phyloP scores from a whole-genome alignment of 2,888 invertebrate genomes.

The Drosophila lutescens region DNA sequence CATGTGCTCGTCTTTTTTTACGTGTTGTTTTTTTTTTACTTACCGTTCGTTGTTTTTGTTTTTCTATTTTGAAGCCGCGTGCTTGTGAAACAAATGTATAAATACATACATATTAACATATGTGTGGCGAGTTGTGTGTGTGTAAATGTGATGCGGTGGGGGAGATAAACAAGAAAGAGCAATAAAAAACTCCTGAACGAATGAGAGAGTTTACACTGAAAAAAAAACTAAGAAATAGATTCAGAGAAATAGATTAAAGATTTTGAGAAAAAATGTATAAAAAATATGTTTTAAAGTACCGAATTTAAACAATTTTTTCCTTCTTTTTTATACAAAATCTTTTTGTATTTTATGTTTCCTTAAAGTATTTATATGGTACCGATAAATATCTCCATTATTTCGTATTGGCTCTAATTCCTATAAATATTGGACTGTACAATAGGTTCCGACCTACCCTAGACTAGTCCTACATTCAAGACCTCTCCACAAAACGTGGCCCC shows the following conservation, averaged over 20 bases:
- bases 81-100: slow-evolving; percentile 10
- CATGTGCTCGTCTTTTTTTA: slow-evolving; percentile 24
- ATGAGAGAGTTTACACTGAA: not conserved
- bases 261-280: too few species aligned
- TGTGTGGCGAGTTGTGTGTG: not conserved
- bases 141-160: not conserved
- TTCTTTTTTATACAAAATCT: too few species aligned
- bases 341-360: too few species aligned
- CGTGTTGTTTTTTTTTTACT: not conserved
- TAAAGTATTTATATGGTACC: too few species aligned
- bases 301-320: too few species aligned
- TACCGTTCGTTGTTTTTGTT: not conserved
- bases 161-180: slow-evolving; percentile 29
- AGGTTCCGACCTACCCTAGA: slow-evolving; percentile 5
- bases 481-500: not conserved
- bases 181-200: slow-evolving; percentile 10
- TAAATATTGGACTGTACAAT: not conserved
- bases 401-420: not conserved
- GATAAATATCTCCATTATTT: too few species aligned
- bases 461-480: not conserved
- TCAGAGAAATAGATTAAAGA: too few species aligned
- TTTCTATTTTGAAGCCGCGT: slow-evolving; percentile 10
- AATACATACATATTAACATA: not conserved
- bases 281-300: too few species aligned
- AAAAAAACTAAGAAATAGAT: not conserved